phyloP scores from a whole-genome alignment of 2,888 invertebrate genomes.

The Trachelus stipa region DNA sequence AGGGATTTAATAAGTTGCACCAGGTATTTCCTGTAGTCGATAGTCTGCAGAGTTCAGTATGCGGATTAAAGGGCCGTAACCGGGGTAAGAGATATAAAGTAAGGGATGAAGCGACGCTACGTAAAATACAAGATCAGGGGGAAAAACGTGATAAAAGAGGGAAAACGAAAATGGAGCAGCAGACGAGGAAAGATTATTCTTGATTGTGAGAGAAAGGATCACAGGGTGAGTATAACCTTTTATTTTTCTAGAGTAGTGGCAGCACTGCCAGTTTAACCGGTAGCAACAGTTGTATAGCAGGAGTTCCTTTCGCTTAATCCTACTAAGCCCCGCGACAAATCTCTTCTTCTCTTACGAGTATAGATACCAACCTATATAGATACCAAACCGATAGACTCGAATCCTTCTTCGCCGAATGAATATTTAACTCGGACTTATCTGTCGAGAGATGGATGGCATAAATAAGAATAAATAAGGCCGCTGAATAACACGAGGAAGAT shows the following conservation, averaged over 20 bases:
- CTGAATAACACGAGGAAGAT: conserved; percentile 36
- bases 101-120: neutral
- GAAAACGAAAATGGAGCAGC: conserved; percentile 13
- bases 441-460: conserved; percentile 41
- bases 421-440: conserved; percentile 52
- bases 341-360: conserved; percentile 18
- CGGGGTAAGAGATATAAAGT: neutral
- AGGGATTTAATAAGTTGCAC: neutral
- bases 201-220: conserved; percentile 4
- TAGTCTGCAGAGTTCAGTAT: neutral
- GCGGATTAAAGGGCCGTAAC: neutral
- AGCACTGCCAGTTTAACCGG: neutral
- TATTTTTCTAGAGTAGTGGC: neutral
- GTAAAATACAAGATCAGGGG: neutral
- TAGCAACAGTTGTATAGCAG: neutral
- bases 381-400: conserved; percentile 1
- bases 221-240: neutral
- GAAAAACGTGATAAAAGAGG: conserved; percentile 11
- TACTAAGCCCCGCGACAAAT: conserved; percentile 39
- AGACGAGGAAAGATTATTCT: conserved; percentile 12
- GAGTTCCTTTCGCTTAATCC: conserved; percentile 41
- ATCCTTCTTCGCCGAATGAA: conserved; percentile 43
- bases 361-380: neutral
- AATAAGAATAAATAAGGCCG: conserved; percentile 53
- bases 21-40: neutral